Evolutionary conservation across 2,113 vertebrate species (phyloP).

Genomic region (Peucedramus taeniatus): DNA sequence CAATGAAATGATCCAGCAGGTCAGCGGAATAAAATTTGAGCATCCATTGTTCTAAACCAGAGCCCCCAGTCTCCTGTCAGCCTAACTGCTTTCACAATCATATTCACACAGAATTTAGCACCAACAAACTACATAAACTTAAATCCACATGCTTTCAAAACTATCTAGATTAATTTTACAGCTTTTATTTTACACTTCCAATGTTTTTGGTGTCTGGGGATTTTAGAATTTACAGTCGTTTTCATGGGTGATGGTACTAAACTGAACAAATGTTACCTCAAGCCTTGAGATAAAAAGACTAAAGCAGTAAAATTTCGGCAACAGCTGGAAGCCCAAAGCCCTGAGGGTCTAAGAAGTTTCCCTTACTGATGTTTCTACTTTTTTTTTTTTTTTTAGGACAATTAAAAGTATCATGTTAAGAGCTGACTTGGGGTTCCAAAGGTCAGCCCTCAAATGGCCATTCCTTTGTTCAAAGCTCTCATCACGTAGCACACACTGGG

Average conservation of each 20-base stretch:
- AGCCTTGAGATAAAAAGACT: slow-evolving; percentile 21
- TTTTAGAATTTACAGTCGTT: not conserved
- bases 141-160: not conserved
- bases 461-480: slow-evolving; percentile 25
- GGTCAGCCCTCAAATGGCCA: not conserved
- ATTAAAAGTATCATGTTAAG: slow-evolving; percentile 23
- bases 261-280: not conserved
- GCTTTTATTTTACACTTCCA: not conserved
- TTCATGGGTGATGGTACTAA: not conserved
- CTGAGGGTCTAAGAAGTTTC: not conserved
- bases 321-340: slow-evolving; percentile 35
- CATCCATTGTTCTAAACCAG: not conserved
- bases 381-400: not conserved
- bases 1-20: not conserved
- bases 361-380: not conserved
- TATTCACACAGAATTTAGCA: not conserved
- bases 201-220: not conserved
- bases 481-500: not conserved
- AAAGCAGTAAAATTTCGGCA: slow-evolving; percentile 14
- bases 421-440: slow-evolving; percentile 16
- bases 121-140: not conserved
- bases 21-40: not conserved
- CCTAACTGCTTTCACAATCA: not conserved
- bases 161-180: not conserved
- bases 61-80: not conserved